Percentiles rank a stretch among this genome's conserved stretches.
Conservation (phyloP, 2,888 invertebrate genomes). For the Watsonalla cultraria region DNA sequence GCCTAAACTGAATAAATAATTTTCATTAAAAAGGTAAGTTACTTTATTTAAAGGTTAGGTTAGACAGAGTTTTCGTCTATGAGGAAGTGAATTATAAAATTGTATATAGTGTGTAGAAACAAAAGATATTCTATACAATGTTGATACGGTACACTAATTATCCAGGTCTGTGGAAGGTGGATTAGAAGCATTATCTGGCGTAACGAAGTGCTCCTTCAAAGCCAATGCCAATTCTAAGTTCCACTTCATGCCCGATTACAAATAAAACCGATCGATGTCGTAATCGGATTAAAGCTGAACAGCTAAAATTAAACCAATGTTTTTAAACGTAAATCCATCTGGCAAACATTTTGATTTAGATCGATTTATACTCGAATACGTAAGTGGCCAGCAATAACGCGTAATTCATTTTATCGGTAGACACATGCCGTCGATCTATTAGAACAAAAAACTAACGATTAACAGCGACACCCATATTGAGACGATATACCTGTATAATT, state of each 20-base stretch:
- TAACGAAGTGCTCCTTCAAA: constrained; percentile 14
- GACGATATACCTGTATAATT: no score
- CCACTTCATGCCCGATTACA: constrained; percentile 23
- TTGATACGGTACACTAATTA: no score
- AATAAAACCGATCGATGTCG: background rate
- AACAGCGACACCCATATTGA: no score
- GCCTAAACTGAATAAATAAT: no score
- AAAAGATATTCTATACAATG: no score
- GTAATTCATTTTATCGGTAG: background rate
- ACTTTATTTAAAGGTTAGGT: no score
- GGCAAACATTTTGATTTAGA: background rate
- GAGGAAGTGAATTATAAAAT: no score
- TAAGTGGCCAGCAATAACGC: background rate
- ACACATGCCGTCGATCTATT: background rate
- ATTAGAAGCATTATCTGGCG: constrained; percentile 5
- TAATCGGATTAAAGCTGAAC: background rate
- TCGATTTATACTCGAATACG: no score
- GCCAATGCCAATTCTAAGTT: constrained; percentile 22
- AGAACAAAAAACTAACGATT: background rate
- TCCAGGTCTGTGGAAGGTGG: background rate
- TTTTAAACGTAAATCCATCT: background rate
- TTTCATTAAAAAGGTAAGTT: no score
- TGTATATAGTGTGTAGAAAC: no score
- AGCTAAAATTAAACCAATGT: background rate
- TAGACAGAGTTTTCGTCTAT: no score